A percentile compares a stretch with the other conserved stretches of the same genome.
These are phyloP conservation scores for Cydia fagiglandana DNA, from an alignment of 1,140 invertebrate species.

Conservation along the genomic window DNA sequence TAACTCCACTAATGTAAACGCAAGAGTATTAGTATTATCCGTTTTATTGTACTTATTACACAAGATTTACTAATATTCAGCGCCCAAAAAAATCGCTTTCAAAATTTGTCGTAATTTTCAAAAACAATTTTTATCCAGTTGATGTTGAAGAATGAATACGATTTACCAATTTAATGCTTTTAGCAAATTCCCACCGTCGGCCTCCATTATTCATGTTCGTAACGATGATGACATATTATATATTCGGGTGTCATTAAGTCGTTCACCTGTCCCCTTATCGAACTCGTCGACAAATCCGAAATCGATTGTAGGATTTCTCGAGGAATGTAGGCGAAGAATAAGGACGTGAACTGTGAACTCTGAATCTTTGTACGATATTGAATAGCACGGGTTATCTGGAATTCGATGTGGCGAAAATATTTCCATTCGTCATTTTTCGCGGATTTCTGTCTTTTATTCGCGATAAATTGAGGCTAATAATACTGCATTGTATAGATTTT, in stretches of 20 bases:
- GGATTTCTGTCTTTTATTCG: slow-evolving; percentile 22
- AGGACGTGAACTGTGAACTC: background rate
- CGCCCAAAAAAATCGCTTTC: background rate
- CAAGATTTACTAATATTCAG: background rate
- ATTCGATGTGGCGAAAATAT: slow-evolving; percentile 50
- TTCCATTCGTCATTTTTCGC: slow-evolving; percentile 44
- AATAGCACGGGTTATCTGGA: slow-evolving; percentile 33
- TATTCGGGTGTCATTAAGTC: slow-evolving; percentile 56
- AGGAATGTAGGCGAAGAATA: background rate
- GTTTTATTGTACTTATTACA: too few relatives aligned
- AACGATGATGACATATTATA: slow-evolving; percentile 57
- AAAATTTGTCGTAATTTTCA: background rate
- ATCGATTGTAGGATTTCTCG: background rate
- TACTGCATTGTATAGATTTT: background rate
- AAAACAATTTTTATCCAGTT: slow-evolving; percentile 30
- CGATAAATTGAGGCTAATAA: slow-evolving; percentile 4
- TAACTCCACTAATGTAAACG: too few relatives aligned
- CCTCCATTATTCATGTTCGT: slow-evolving; percentile 60
- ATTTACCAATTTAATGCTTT: slow-evolving; percentile 29
- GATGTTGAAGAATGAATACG: slow-evolving; percentile 27
- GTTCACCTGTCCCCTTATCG: slow-evolving; percentile 41
- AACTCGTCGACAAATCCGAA: background rate
- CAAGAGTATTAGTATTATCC: too few relatives aligned
- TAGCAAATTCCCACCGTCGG: slow-evolving; percentile 40
- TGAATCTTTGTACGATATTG: background rate